These are phyloP conservation scores for Aleiodes alternator DNA, from an alignment of 2,888 invertebrate species.

Conservation along the genomic window DNA sequence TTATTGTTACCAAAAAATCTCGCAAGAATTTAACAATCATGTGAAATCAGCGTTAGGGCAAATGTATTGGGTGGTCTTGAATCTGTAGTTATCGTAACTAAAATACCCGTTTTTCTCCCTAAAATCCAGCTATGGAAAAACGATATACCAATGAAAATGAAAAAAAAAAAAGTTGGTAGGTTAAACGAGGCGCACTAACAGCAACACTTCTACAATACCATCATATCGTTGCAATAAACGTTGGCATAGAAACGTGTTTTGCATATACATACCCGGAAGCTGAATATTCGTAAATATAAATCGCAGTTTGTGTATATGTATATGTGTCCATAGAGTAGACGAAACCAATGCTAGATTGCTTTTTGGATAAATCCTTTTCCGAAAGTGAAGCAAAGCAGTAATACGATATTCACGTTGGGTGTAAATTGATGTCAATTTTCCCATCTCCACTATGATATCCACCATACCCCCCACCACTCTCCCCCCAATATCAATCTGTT, in stretches of 20 bases:
- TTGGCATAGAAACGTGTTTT: constrained; percentile 45
- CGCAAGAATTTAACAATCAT: constrained; percentile 27
- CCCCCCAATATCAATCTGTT: too few species aligned
- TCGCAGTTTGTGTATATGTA: constrained; percentile 5
- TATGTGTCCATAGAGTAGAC: constrained; percentile 15
- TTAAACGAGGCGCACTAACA: constrained; percentile 37
- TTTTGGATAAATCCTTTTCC: constrained; percentile 43
- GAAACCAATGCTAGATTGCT: constrained; percentile 41
- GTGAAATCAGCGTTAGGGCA: constrained; percentile 36
- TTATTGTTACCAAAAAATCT: background rate
- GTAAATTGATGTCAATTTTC: constrained; percentile 48
- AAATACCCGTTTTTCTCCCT: constrained; percentile 18
- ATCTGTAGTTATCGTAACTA: constrained; percentile 38
- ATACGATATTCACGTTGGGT: constrained; percentile 43
- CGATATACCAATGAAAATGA: background rate
- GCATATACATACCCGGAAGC: constrained; percentile 46
- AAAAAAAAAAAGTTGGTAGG: background rate
- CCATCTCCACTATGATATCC: constrained; percentile 33
- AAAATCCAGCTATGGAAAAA: constrained; percentile 22
- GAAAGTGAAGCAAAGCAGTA: constrained; percentile 38
- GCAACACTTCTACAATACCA: constrained; percentile 20
- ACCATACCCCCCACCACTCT: too few species aligned
- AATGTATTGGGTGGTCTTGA: background rate
- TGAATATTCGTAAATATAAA: constrained; percentile 50
- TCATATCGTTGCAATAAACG: constrained; percentile 33